These are phyloP conservation scores for Boulengeromyrus knoepffleri DNA, from an alignment of 2,113 vertebrate species.

Conservation along the genomic window DNA sequence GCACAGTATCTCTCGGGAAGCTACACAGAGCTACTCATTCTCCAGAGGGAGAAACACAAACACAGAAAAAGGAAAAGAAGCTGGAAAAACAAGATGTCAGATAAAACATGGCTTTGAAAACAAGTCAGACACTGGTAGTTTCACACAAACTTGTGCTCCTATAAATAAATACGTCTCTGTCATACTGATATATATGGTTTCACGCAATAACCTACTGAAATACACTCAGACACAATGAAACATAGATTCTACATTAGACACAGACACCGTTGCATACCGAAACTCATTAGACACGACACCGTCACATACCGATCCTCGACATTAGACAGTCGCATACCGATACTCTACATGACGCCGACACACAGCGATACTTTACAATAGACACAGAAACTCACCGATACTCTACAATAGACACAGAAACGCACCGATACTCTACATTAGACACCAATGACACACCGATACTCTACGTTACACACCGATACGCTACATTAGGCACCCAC, in stretches of 20 bases:
- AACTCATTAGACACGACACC: neutral
- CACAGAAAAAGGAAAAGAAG: neutral
- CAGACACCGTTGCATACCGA: neutral
- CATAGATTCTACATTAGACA: neutral
- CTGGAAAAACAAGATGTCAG: neutral
- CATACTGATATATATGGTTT: neutral
- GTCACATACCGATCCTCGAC: neutral
- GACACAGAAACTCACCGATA: too few relatives aligned
- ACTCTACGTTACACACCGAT: too few relatives aligned
- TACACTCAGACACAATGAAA: neutral
- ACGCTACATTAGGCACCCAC: too few relatives aligned
- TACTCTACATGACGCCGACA: neutral
- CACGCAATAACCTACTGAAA: neutral
- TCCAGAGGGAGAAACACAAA: neutral
- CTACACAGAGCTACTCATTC: neutral
- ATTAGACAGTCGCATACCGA: neutral
- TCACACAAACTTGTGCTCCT: neutral
- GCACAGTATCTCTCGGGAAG: neutral
- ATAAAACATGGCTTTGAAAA: constrained; percentile 13
- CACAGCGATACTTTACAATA: neutral
- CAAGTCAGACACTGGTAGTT: constrained; percentile 41
- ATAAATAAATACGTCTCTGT: neutral
- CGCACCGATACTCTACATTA: too few relatives aligned
- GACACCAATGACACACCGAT: neutral
- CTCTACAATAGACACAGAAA: neutral